A percentile compares a stretch with the other conserved stretches of the same genome.
Conservation (phyloP, 1,140 invertebrate species). For the Zaprionus davidi region DNA sequence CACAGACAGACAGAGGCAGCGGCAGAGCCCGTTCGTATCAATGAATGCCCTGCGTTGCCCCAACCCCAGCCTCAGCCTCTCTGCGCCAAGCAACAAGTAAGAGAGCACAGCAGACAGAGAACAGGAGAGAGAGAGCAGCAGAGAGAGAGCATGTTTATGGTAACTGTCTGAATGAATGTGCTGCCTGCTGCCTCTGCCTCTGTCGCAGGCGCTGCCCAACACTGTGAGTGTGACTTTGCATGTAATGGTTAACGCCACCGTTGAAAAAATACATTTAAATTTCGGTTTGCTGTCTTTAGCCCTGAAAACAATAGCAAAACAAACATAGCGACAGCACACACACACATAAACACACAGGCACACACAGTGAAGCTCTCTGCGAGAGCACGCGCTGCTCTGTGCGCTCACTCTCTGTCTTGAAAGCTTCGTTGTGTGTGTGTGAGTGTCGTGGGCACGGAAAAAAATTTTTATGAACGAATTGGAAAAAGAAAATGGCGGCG, state of each 20-base stretch:
- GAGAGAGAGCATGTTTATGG: slow-evolving; percentile 11
- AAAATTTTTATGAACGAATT: slow-evolving; percentile 72
- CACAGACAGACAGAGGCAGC: slow-evolving; percentile 25
- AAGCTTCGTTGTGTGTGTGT: slow-evolving; percentile 51
- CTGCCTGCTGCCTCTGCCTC: slow-evolving; percentile 22
- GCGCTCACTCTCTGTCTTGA: neutral
- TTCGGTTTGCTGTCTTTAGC: slow-evolving; percentile 42
- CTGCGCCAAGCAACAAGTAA: slow-evolving; percentile 12
- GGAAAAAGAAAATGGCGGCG: slow-evolving; percentile 71
- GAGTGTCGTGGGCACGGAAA: slow-evolving; percentile 57
- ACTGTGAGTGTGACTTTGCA: slow-evolving; percentile 74
- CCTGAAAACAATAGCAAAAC: slow-evolving; percentile 71
- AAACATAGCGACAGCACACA: slow-evolving; percentile 42
- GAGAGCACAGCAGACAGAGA: neutral
- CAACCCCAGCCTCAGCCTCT: neutral
- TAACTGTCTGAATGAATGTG: slow-evolving; percentile 68
- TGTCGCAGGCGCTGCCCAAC: slow-evolving; percentile 24
- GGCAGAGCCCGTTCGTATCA: slow-evolving; percentile 26
- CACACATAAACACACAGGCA: slow-evolving; percentile 13
- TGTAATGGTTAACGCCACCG: slow-evolving; percentile 78
- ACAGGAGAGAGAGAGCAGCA: slow-evolving; percentile 15
- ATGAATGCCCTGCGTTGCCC: slow-evolving; percentile 24
- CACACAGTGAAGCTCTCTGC: neutral
- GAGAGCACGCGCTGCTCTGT: slow-evolving; percentile 32
- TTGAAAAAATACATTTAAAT: slow-evolving; percentile 35